Conservation (phyloP, 2,113 vertebrate species). For the Neolamprologus ventralis region DNA sequence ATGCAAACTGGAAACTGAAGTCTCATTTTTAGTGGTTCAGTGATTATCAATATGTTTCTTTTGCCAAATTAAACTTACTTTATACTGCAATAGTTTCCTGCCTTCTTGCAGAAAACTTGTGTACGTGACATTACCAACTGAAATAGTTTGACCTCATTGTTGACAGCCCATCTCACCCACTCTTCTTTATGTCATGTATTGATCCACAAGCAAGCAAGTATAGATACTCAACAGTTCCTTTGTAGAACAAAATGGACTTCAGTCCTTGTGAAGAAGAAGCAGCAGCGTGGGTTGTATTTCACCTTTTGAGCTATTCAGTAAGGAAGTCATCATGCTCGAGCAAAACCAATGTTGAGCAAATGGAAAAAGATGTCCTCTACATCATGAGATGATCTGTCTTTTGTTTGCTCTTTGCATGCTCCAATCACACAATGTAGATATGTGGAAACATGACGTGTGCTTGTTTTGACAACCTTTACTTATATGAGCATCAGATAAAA, state of each 20-base stretch:
- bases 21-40: not conserved
- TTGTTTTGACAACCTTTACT: conserved; percentile 49
- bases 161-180: not conserved
- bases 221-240: not conserved
- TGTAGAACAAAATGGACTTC: conserved; percentile 9
- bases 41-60: not conserved
- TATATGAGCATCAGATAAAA: conserved; percentile 60
- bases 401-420: not conserved
- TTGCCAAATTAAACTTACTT: not conserved
- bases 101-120: not conserved
- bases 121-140: not conserved
- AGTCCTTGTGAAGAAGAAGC: not conserved
- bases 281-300: conserved; percentile 23
- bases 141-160: not conserved
- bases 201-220: conserved; percentile 3
- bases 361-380: conserved; percentile 14
- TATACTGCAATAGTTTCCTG: not conserved
- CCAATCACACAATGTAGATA: not conserved
- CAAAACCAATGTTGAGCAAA: conserved; percentile 3
- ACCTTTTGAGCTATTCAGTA: conserved; percentile 37
- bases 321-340: conserved; percentile 24
- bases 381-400: not conserved
- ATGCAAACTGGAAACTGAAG: not conserved
- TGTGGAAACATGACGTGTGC: not conserved
- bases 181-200: conserved; percentile 19